phyloP scores from a whole-genome alignment of 2,797 vertebrate species.

The Lepilemur septentrionalis region DNA sequence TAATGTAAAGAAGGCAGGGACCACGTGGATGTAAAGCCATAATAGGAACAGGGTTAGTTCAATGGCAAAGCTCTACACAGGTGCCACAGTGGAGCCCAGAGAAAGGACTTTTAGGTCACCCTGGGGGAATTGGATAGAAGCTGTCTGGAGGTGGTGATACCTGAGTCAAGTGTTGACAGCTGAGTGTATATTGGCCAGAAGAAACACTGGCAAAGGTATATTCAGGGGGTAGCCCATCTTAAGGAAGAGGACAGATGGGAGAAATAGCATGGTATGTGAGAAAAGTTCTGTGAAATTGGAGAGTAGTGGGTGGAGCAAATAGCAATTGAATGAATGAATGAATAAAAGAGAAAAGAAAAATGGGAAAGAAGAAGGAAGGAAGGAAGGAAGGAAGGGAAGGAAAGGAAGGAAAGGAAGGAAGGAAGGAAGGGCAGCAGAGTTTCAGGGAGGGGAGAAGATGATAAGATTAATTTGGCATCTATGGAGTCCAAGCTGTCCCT shows the following conservation, averaged over 20 bases:
- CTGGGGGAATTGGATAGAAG: not conserved
- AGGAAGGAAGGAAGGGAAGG: too few species aligned
- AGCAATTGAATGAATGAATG: not conserved
- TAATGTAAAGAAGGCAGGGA: too few species aligned
- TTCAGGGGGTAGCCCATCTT: not conserved
- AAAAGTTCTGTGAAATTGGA: not conserved
- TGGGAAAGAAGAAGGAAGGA: too few species aligned
- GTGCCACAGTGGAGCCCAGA: not conserved
- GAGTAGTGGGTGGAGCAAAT: not conserved
- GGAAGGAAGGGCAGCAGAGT: not conserved
- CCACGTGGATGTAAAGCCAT: not conserved
- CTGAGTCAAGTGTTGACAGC: not conserved
- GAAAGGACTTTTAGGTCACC: not conserved
- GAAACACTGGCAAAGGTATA: not conserved
- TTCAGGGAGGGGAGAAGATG: not conserved
- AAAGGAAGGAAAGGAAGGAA: not conserved
- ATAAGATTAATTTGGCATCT: not conserved
- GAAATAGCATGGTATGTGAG: not conserved
- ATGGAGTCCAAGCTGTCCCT: not conserved
- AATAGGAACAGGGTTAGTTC: not conserved
- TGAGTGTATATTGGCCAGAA: not conserved
- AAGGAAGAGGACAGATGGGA: not conserved
- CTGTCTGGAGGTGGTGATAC: not conserved
- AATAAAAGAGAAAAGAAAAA: not conserved
- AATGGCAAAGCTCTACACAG: not conserved